Base-by-base conservation (phyloP, 2,888 invertebrate genomes). In the Lycia hirtaria region DNA sequence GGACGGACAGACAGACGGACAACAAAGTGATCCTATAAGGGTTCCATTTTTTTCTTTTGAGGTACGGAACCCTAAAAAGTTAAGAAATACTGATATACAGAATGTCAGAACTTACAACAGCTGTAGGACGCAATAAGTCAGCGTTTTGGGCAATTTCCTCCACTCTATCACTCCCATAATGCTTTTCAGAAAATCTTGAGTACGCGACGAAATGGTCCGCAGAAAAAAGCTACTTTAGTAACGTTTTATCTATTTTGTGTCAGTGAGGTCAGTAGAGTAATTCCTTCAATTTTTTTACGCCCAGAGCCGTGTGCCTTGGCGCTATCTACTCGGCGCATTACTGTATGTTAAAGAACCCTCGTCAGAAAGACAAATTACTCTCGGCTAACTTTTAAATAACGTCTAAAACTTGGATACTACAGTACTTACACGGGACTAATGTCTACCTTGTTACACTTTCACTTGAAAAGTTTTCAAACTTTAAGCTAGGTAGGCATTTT, bases 311-410 rank as follows among this genome's bases (percentile, higher is more conserved):
- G 14, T 33, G 5, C 30, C 15, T 47, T 12, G 10, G 4, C 28
- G 20, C 3, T 48, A 48, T 48, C 38, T 49, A 33, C 35, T 22
- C n/a, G 35, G 28, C 19, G 26, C 49, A 49, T 38, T 28, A 38
- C 38, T 49, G 49, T 38, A 49, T 49, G 54, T 47, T 41, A 43
- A 56, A 50, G 38, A 22, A 44, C 50, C 50, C 56, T 49, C 30
- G 56, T 45, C 50, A 56, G 30, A 38, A 50, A 56, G 56, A 56
- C 49, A 44, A 50, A 56, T 50, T 49, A 37, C 50, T 37, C 30
- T 7, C 5, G 33, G 50, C n/a, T 15, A 50, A 50, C 44, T 50
- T 56, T 56, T 45, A 56, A 56, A 50, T 38, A 50, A 38, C 35
- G 43, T 41, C 37, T 54, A 28, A 52, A 47, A 54, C 40, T 49